A percentile compares a stretch with the other conserved stretches of the same genome.
phyloP scores from a whole-genome alignment of 92 coral and sea anemone species.

The Muricea muricata region DNA sequence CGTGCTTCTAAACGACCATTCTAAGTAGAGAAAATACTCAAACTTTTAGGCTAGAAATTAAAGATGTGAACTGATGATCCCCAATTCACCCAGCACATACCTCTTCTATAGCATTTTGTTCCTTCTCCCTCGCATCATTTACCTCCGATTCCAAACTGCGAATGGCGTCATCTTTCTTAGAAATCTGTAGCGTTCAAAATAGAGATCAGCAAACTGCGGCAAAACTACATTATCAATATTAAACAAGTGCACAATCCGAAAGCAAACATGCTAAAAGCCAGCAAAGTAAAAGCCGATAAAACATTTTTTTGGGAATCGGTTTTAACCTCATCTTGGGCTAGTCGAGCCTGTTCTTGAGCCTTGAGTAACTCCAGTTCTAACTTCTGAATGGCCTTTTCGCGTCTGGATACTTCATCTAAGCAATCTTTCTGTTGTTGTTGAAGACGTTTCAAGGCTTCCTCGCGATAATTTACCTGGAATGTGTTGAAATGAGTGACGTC shows the following conservation, averaged over 20 bases:
- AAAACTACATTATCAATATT: no score
- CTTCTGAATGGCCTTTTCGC: slow-evolving; percentile 97
- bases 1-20: slow-evolving; percentile 95
- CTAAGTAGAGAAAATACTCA: slow-evolving; percentile 47
- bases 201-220: background rate
- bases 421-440: slow-evolving; percentile 97
- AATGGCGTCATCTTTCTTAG: slow-evolving; percentile 80
- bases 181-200: slow-evolving; percentile 54
- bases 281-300: no score
- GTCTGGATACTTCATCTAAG: slow-evolving; percentile 83
- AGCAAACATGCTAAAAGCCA: no score
- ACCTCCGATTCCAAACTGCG: slow-evolving; percentile 78
- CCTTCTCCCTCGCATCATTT: slow-evolving; percentile 70
- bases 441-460: slow-evolving; percentile 95
- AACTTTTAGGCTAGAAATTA: no score
- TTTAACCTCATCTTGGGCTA: slow-evolving; percentile 81
- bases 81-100: slow-evolving; percentile 47
- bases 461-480: slow-evolving; percentile 81
- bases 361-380: slow-evolving; percentile 89
- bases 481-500: background rate
- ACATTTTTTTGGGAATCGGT: background rate
- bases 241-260: no score
- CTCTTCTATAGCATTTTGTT: slow-evolving; percentile 92
- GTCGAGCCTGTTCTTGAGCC: slow-evolving; percentile 86
- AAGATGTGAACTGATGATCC: no score